A percentile compares a stretch with the other conserved stretches of the same genome.
These are phyloP conservation scores for Pangasius macronema DNA, from an alignment of 2,797 vertebrate species.

Conservation along the genomic window DNA sequence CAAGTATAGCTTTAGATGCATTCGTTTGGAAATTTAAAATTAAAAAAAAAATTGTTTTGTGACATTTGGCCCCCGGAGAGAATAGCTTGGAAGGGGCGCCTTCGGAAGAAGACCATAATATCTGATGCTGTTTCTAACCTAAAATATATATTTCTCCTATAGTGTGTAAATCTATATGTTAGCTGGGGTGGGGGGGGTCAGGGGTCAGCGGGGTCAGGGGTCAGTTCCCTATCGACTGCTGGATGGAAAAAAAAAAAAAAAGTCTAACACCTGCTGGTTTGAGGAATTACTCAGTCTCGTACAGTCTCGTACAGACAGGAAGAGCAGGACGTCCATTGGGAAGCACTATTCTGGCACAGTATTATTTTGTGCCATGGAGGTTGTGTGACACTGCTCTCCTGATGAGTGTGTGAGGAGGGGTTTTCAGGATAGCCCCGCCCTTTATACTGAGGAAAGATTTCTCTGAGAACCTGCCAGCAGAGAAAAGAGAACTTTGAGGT, in stretches of 20 bases:
- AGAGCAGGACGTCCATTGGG: constrained; percentile 69
- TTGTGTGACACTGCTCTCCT: constrained; percentile 71
- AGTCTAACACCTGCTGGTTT: constrained; percentile 69
- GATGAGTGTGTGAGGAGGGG: constrained; percentile 29
- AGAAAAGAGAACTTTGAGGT: constrained; percentile 78
- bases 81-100: constrained; percentile 69
- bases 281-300: constrained; percentile 69
- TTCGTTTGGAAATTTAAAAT: constrained; percentile 69
- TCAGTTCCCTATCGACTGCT: constrained; percentile 62
- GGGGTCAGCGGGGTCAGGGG: constrained; percentile 51
- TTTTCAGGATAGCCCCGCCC: constrained; percentile 52
- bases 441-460: constrained; percentile 72
- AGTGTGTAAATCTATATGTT: constrained; percentile 69
- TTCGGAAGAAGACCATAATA: constrained; percentile 73
- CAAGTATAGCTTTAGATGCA: constrained; percentile 81
- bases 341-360: constrained; percentile 82
- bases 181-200: constrained; percentile 59
- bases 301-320: constrained; percentile 64
- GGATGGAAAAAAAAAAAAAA: constrained; percentile 56
- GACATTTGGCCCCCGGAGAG: constrained; percentile 63
- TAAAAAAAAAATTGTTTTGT: constrained; percentile 75
- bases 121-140: constrained; percentile 78
- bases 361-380: constrained; percentile 67
- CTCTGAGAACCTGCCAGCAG: constrained; percentile 74
- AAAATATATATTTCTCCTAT: constrained; percentile 70